Conservation (phyloP, 2,797 vertebrate species). For the Lepus oiostolus region DNA sequence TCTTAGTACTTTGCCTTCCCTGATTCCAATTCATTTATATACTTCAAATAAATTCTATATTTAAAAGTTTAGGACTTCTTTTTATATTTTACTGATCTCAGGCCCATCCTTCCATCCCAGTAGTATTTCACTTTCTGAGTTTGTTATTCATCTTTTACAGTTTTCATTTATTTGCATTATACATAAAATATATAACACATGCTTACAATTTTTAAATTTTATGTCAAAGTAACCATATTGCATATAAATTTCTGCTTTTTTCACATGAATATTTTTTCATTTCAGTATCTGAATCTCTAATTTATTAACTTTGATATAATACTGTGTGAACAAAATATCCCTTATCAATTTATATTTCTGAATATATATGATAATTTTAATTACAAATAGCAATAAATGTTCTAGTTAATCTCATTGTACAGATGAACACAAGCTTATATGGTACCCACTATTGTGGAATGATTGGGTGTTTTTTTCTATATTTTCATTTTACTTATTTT, state of each 20-base stretch:
- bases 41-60: neutral
- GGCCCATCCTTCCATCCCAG: neutral
- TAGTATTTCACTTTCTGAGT: neutral
- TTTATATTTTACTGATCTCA: neutral
- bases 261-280: neutral
- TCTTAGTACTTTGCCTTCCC: neutral
- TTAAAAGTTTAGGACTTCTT: neutral
- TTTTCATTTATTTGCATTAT: neutral
- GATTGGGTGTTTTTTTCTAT: neutral
- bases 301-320: constrained; percentile 8
- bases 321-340: neutral
- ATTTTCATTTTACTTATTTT: neutral
- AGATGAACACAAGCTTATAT: neutral
- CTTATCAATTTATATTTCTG: neutral
- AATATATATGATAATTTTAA: neutral
- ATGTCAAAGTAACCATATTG: neutral
- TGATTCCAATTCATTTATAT: neutral
- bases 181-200: neutral
- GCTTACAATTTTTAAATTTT: neutral
- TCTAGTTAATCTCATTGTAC: neutral
- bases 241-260: neutral
- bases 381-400: neutral
- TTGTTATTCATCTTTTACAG: neutral
- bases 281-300: neutral
- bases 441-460: neutral